Evolutionary conservation across 2,113 vertebrate species (phyloP).

Genomic region (Odontesthes bonariensis): DNA sequence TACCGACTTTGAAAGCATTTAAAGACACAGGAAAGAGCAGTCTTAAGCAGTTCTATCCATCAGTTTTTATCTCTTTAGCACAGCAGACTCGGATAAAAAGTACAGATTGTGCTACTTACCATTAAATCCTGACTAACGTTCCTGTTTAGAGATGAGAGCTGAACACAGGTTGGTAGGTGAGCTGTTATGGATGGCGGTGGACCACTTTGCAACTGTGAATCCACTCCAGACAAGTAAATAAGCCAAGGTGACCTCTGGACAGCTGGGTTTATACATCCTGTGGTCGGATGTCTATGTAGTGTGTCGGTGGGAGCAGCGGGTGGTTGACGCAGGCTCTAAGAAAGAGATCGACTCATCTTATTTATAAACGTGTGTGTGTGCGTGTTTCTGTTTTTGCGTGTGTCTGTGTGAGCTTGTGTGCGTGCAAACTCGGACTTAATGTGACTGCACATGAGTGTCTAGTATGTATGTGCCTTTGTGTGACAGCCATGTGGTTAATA

Average conservation of each 20-base stretch:
- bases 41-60: constrained; percentile 43
- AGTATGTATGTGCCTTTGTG: constrained; percentile 53
- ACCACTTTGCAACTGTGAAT: constrained; percentile 55
- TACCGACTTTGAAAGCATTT: constrained; percentile 68
- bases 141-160: constrained; percentile 34
- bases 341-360: constrained; percentile 68
- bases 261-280: constrained; percentile 72
- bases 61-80: constrained; percentile 23
- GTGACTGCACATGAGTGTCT: constrained; percentile 20
- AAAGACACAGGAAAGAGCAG: constrained; percentile 31
- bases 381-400: constrained; percentile 26
- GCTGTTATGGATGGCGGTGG: constrained; percentile 42
- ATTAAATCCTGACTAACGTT: constrained; percentile 29
- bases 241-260: constrained; percentile 80
- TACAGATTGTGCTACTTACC: constrained; percentile 66
- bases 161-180: constrained; percentile 37
- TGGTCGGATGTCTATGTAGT: constrained; percentile 57
- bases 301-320: constrained; percentile 66
- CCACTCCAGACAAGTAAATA: constrained; percentile 69
- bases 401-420: constrained; percentile 35
- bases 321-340: constrained; percentile 67
- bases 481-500: constrained; percentile 66
- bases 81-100: constrained; percentile 44
- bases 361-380: constrained; percentile 33
- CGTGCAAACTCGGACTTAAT: not conserved